Base-by-base conservation (phyloP, 1,140 invertebrate genomes). In the Trichogramma pretiosum region DNA sequence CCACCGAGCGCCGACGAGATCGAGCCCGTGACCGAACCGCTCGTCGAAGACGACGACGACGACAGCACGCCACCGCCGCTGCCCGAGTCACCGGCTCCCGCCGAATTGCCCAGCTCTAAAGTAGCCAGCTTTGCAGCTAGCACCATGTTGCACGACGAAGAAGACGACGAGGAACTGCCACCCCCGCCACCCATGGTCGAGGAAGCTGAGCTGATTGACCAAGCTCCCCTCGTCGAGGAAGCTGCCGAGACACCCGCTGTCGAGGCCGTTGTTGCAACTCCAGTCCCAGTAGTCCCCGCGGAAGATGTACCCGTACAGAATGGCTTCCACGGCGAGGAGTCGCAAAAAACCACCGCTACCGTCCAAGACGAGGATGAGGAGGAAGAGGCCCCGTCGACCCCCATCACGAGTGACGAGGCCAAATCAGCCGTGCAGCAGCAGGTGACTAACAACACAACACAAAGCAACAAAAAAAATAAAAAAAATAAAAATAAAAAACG, bases 381-480 rank as follows among this genome's bases (percentile, higher is more conserved):
- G n/a, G n/a, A n/a, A 9, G 39, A 28, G 39, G 13, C n/a, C 24
- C 39, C 26, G 23, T 22, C 10, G 21, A 14, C 33, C 9, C 21
- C 19, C 22, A 14, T 18, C 16, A 11, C 13, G 14, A n/a, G 33
- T 5, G 22, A 13, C 14, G 7, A n/a, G n/a, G n/a, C n/a, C n/a
- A n/a, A n/a, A n/a, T n/a, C n/a, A 48, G 54, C 48, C 48, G 55
- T 63, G 46, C 56, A 62, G 54, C 60, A 63, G 44, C 66, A 71
- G 68, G 68, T 71, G 68, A 69, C 61, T 67, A 68, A 63, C 54
- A 59, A 63, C 57, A 59, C 58, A 59, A 63, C 23, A 46, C 19
- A 42, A 30, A 37, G n/a, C 24, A 17, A 43, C 19, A 13, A 17
- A 42, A 26, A 21, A 33, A 37, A 37, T n/a, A n/a, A n/a, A n/a